Base-by-base conservation (phyloP, 2,797 vertebrate species). In the Lepus townsendii region DNA sequence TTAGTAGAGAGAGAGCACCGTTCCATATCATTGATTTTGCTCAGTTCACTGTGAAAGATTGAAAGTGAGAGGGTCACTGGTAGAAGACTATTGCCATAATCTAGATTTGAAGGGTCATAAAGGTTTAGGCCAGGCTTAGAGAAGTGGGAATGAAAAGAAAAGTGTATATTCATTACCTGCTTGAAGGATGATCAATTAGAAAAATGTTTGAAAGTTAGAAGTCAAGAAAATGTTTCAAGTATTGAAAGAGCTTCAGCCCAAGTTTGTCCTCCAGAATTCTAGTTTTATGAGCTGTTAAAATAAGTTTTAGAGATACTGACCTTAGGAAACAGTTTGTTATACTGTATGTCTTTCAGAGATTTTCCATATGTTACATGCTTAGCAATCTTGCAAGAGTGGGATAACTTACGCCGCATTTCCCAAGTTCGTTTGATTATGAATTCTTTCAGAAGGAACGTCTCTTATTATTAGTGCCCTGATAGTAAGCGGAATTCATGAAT, bases 61-160 rank as follows among this genome's bases (percentile, higher is more conserved):
- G 20, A 79, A 84, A 86, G 26, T 71, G 42, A 92, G 77, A 94
- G 30, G 76, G 83, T 92, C 47, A 47, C n/a, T 77, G 11, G 30
- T 75, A 79, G 47, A 71, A 83, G 57, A 69, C 16, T 27, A 38
- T 71, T 30, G 27, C 27, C 80, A 60, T 1, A 54, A 16, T 82
- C 52, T 62, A 16, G 14, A 27, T 77, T 42, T 71, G 27, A 7
- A 9, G 11, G 52, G 65, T 83, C 60, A 42, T 73, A 52, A 54
- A 83, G 80, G 72, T 27, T 27, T 9, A 79, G 76, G 73, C n/a
- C 60, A 86, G n/a, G 27, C 52, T 90, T 71, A 63, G 30, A 80
- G 26, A 27, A 47, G 35, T 38, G 24, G 22, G 7, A 72, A 57
- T 62, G 38, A 26, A 88, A 83, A 91, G 9, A 82, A 79, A 96